These are phyloP conservation scores for Stercorarius parasiticus DNA, from an alignment of 2,113 vertebrate genomes.

Conservation along the genomic window DNA sequence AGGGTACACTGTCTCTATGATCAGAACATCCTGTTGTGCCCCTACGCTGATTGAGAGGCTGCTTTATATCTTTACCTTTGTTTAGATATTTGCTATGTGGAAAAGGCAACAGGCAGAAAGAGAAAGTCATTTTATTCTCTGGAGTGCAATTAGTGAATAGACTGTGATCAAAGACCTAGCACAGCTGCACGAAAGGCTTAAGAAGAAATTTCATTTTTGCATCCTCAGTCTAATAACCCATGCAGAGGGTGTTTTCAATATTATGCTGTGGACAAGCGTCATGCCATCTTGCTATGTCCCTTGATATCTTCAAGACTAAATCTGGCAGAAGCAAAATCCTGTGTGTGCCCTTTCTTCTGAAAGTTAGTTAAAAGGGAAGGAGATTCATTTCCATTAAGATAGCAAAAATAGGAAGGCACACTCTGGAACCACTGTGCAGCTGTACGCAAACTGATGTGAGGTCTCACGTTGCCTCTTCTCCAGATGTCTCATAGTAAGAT, in stretches of 20 bases:
- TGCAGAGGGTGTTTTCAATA: not conserved
- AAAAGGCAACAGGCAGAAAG: not conserved
- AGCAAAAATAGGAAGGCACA: not conserved
- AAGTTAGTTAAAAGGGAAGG: not conserved
- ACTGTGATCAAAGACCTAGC: not conserved
- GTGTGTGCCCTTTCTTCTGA: not conserved
- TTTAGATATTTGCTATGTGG: not conserved
- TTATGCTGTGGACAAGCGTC: not conserved
- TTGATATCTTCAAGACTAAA: not conserved
- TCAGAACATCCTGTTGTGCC: not conserved
- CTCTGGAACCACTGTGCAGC: not conserved
- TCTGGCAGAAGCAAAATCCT: not conserved
- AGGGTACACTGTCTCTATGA: not conserved
- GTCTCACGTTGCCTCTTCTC: not conserved
- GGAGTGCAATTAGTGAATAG: not conserved
- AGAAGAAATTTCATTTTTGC: not conserved
- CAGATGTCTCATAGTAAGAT: not conserved
- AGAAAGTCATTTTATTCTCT: not conserved
- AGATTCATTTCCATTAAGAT: not conserved
- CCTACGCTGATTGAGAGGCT: not conserved
- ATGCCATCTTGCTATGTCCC: not conserved
- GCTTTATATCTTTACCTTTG: not conserved
- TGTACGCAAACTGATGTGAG: rapidly evolving
- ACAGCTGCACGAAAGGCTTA: not conserved
- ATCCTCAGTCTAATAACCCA: not conserved